Evolutionary conservation across 2,888 invertebrate species (phyloP), one percentile per base, ranked within the genome.

Genomic region (Apodemia zela): DNA sequence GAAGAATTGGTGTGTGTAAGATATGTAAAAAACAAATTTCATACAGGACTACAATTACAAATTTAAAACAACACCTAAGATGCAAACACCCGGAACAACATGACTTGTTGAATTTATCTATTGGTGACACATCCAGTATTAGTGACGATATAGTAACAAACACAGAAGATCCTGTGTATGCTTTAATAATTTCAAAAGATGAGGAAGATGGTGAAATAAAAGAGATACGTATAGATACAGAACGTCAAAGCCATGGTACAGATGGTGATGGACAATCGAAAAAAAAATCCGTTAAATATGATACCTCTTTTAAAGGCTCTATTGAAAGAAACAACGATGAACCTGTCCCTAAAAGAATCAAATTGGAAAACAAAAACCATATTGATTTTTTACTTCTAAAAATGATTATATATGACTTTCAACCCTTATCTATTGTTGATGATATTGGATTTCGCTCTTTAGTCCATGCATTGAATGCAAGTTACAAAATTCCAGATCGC

Each of bases 351-450:
- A 57, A 57, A 57, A 13, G 13, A 57, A 57, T 29, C 2, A 25
- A 57, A 29, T 25, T 25, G 11, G 54, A 15, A 25, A 54, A 54
- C 29, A 13, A 21, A 6, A 54, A 29, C 3, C 2, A 25, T 15
- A 54, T 54, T 25, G 25, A 54, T 25, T 25, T 15, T 25, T 15
- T 25, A 15, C 62, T 62, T 17, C 18, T 62, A 21, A 54, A 57
- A 57, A 54, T 62, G 51, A 38, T 62, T 8, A 21, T 42, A 4
- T 62, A 62, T 33, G 62, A 62, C 18, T 62, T 62, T 18, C 62
- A 62, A 62, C 62, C 51, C 10, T 62, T 62, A 21, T 57, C 62
- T 7, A 62, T 62, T 54, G 62, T 62, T 15, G 21, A 49, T 15
- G 62, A 57, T 15, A 2, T 15, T 18, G 62, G 62, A 17, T 62